Evolutionary conservation across 2,113 vertebrate species (phyloP), one percentile per base, ranked within the genome.

Genomic region (Sterrhoptilus dennistouni): DNA sequence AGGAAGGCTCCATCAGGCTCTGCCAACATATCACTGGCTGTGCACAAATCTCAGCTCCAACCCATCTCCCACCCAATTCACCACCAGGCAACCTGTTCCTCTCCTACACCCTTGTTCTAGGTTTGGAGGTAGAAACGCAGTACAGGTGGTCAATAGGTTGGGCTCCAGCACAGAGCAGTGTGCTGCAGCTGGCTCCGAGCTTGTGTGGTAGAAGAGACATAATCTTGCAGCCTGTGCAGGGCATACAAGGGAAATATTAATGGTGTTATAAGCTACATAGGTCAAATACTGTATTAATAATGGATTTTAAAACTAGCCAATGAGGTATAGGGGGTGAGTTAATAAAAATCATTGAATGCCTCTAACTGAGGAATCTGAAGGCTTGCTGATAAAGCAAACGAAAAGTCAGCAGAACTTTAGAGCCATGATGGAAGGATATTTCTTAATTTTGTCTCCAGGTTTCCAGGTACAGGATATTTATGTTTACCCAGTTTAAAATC

Each of bases 1-100:
- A 53, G 29, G 8, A 38, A 63, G 18, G 2, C 7, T 87, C 33
- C 35, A 66, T 59, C 27, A 91, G 35, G 16, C 14, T 57, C 42
- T 74, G 42, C 38, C 33, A 69, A 28, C 27, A 44, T 21, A 76
- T 11, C 7, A 27, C 27, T 56, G 23, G 4, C 27, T 47, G 21
- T 47, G 12, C 11, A 21, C 0, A 0, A 49, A 11, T 44, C n/a
- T 65, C 65, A 78, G 22, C 36, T 77, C 22, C 28, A 45, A 60
- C 8, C 3, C 5, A 10, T 20, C 31, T 4, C 2, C 35, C 47
- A 6, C 23, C 33, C 8, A 3, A 40, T 14, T 40, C 6, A 11
- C 11, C 5, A 53, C 7, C 3, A 13, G n/a, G 8, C 6, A 72
- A 3, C 11, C 7, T 13, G 4, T 18, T 71, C 22, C 35, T 85